These are phyloP conservation scores for Ophion ellenae DNA, from an alignment of 2,888 invertebrate genomes.

Conservation along the genomic window DNA sequence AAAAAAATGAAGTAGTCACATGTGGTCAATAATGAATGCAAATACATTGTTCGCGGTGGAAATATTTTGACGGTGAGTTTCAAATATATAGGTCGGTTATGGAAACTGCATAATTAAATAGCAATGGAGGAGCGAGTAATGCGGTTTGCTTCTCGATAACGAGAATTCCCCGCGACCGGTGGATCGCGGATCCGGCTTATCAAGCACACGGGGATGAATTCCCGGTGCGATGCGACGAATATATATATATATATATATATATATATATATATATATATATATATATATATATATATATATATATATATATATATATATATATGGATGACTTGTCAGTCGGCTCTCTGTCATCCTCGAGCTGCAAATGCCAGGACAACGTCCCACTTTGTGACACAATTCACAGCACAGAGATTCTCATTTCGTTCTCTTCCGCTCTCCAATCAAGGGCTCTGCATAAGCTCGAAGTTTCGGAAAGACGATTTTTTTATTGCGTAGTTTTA, in stretches of 20 bases:
- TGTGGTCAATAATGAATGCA: background rate
- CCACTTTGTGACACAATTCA: conserved; percentile 39
- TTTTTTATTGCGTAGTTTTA: too few species aligned
- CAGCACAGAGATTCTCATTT: conserved; percentile 51
- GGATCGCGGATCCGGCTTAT: conserved; percentile 54
- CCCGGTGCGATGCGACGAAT: conserved; percentile 38
- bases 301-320: too few species aligned
- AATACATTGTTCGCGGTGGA: conserved; percentile 1
- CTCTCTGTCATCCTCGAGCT: conserved; percentile 45
- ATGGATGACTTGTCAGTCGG: conserved; percentile 33
- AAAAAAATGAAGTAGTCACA: too few species aligned
- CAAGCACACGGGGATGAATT: conserved; percentile 56
- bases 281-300: too few species aligned
- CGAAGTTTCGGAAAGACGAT: too few species aligned
- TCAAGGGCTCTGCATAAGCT: background rate
- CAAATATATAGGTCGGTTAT: conserved; percentile 2
- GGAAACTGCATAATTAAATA: conserved; percentile 32
- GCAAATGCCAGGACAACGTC: conserved; percentile 57
- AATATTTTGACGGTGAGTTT: conserved; percentile 16
- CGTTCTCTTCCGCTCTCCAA: background rate
- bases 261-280: too few species aligned
- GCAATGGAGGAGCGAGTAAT: conserved; percentile 25
- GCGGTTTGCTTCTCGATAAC: conserved; percentile 21
- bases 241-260: too few species aligned
- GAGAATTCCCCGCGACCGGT: conserved; percentile 43